A percentile compares a stretch with the other conserved stretches of the same genome.
Conservation (phyloP, 2,888 invertebrate species). For the Acanthosepion esculentum region DNA sequence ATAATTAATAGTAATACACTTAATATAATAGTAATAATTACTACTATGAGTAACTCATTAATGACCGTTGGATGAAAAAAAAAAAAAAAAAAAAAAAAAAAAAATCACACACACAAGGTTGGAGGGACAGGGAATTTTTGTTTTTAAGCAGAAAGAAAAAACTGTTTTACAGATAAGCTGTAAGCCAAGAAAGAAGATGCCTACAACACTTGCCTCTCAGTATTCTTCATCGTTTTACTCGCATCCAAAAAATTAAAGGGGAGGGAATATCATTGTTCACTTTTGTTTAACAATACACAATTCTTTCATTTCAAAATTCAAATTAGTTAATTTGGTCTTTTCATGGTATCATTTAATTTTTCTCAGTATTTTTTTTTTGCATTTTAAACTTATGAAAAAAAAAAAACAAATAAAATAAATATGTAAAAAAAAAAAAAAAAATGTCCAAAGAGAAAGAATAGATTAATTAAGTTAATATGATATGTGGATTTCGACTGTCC, state of each 20-base stretch:
- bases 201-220: not conserved
- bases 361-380: too few species aligned
- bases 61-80: not conserved
- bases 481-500: conserved; percentile 51
- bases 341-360: too few species aligned
- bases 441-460: not conserved
- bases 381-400: not conserved
- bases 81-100: not conserved
- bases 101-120: not conserved
- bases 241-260: not conserved
- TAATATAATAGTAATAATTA: too few species aligned
- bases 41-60: too few species aligned
- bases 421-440: not conserved
- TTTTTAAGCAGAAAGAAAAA: not conserved
- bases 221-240: not conserved
- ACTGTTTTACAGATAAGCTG: not conserved
- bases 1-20: not conserved
- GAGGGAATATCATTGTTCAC: not conserved
- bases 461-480: not conserved
- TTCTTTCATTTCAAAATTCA: not conserved
- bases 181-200: not conserved
- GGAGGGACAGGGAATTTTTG: not conserved
- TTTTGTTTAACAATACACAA: not conserved
- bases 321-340: not conserved
- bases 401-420: not conserved